Evolutionary conservation across 2,797 vertebrate genomes (phyloP), one percentile per base, ranked within the genome.

Genomic region (Ibycter americanus): DNA sequence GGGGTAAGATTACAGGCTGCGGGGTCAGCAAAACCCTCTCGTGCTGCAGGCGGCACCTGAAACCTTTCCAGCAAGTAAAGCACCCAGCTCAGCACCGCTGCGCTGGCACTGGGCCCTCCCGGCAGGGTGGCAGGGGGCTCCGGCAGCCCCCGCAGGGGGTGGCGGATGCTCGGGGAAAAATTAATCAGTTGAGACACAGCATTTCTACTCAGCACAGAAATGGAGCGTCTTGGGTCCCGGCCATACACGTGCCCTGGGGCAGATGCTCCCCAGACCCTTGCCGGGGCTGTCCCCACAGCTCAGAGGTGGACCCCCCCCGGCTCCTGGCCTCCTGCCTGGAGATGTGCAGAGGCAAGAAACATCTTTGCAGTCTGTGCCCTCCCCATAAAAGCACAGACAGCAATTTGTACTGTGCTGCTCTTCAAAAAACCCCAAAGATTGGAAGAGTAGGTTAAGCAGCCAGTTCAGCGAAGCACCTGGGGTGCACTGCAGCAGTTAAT

Each of bases 171-270:
- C 2, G 0, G n/a, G 34, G 17, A 7, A 27, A 27, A 47, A n/a
- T 18, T 7, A 15, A 31, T 67, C 12, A 2, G 34, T 36, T 4
- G 3, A 2, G 36, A 9, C 0, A 0, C 7, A 6, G 15, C 32
- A 16, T 38, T 67, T 83, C 52, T 52, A 7, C 56, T 25, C 29
- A 23, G 55, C 26, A 6, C 11, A 6, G 70, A 38, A 31, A 47
- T 21, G 52, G 87, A 34, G 73, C 22, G 10, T 38, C 67, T 40
- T 12, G 32, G 29, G 22, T 72, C 14, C 34, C 5, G 42, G 42
- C 68, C 29, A 4, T 11, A 22, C 14, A n/a, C 0, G 0, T 46
- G 11, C 38, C 32, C 46, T 12, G n/a, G 9, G 29, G 1, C 52
- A 80, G n/a, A 12, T 40, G 26, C 36, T 83, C n/a, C 40, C 23